Evolutionary conservation across 2,797 vertebrate species (phyloP).

Genomic region (Semotilus atromaculatus): DNA sequence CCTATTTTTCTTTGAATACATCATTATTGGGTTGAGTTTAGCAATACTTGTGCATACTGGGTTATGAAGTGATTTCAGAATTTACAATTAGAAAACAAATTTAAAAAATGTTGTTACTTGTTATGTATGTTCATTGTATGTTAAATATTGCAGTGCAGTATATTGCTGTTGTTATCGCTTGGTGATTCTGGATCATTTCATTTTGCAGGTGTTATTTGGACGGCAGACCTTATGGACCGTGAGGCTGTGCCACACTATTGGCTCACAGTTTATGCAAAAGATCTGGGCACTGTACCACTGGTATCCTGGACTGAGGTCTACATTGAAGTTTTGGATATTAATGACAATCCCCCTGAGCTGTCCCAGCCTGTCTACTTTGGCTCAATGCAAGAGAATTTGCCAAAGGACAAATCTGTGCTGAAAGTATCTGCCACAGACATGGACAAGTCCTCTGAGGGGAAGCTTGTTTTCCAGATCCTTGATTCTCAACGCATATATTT

Average conservation of each 20-base stretch:
- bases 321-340: conserved; percentile 89
- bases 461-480: conserved; percentile 85
- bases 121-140: not conserved
- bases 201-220: conserved; percentile 85
- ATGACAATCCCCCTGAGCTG: conserved; percentile 92
- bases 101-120: no score
- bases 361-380: conserved; percentile 90
- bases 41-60: not conserved
- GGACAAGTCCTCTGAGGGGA: conserved; percentile 86
- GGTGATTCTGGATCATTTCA: conserved; percentile 24
- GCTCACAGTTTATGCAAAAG: conserved; percentile 89
- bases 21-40: not conserved
- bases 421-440: conserved; percentile 85
- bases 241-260: conserved; percentile 87
- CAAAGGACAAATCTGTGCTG: conserved; percentile 79
- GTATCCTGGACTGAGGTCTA: conserved; percentile 89
- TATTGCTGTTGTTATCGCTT: not conserved
- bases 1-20: not conserved
- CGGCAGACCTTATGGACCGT: conserved; percentile 82
- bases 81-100: not conserved
- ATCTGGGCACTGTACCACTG: conserved; percentile 86
- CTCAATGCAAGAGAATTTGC: conserved; percentile 85
- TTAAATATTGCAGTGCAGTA: no score
- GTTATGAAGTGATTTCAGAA: not conserved
- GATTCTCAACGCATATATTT: conserved; percentile 87